These are phyloP conservation scores for Goniozus legneri DNA, from an alignment of 1,140 invertebrate genomes.

Conservation along the genomic window DNA sequence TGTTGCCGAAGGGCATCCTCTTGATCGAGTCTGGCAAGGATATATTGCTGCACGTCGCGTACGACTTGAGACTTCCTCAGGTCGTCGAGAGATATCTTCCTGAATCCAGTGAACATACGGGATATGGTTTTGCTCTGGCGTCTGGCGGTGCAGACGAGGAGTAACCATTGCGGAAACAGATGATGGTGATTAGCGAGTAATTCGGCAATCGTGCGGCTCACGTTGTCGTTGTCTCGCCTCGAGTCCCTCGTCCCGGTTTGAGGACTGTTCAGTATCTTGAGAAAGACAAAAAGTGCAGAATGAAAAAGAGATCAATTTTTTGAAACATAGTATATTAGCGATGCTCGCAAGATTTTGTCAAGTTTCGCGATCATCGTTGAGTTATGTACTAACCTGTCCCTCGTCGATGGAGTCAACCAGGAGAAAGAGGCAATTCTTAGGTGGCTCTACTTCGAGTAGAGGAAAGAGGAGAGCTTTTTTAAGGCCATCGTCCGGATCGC, in stretches of 20 bases:
- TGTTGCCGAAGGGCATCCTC: slow-evolving; percentile 77
- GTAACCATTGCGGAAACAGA: slow-evolving; percentile 89
- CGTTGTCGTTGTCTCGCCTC: slow-evolving; percentile 54
- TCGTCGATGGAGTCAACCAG: slow-evolving; percentile 93
- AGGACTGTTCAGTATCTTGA: slow-evolving; percentile 37
- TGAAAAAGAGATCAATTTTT: not conserved
- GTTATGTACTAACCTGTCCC: slow-evolving; percentile 49
- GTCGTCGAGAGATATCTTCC: slow-evolving; percentile 90
- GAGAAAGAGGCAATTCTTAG: slow-evolving; percentile 79
- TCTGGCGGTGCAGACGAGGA: slow-evolving; percentile 86
- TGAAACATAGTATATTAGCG: not conserved
- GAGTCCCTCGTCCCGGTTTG: slow-evolving; percentile 43
- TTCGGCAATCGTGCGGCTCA: slow-evolving; percentile 75
- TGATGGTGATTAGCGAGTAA: slow-evolving; percentile 86
- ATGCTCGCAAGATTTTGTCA: slow-evolving; percentile 1
- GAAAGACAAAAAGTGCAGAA: not conserved
- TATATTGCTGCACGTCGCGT: slow-evolving; percentile 92
- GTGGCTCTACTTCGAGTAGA: slow-evolving; percentile 76
- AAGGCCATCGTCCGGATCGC: slow-evolving; percentile 86
- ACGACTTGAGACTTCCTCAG: slow-evolving; percentile 83
- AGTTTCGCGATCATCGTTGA: slow-evolving; percentile 11
- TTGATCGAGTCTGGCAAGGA: slow-evolving; percentile 82
- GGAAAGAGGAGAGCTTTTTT: slow-evolving; percentile 85
- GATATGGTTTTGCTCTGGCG: slow-evolving; percentile 83
- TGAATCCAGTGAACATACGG: slow-evolving; percentile 89